Evolutionary conservation across 2,888 invertebrate genomes (phyloP).

Genomic region (Furcula furcula): DNA sequence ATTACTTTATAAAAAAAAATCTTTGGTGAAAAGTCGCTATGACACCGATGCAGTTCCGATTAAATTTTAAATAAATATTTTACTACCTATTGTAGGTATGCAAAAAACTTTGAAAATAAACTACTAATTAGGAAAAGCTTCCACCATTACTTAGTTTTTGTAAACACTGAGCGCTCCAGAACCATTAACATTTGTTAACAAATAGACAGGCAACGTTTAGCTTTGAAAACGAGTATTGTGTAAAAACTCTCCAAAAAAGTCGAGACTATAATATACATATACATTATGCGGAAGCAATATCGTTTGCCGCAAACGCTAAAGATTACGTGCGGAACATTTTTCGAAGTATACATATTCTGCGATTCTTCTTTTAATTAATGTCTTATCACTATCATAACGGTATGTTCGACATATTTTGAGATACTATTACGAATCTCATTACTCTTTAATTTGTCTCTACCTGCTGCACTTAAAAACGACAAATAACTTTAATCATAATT

Average conservation of each 20-base stretch:
- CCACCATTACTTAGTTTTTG: conserved; percentile 40
- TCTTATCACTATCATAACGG: too few relatives aligned
- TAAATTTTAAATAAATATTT: conserved; percentile 1
- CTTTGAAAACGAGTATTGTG: conserved; percentile 18
- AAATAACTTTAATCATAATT: too few relatives aligned
- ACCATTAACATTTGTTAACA: conserved; percentile 42
- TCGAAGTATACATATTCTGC: too few relatives aligned
- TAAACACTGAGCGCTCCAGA: conserved; percentile 34
- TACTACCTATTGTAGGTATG: conserved; percentile 9
- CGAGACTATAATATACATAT: conserved; percentile 16
- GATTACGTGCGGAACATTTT: too few relatives aligned
- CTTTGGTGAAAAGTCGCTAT: background rate
- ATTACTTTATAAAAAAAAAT: too few relatives aligned
- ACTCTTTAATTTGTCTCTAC: too few relatives aligned
- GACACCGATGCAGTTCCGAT: background rate
- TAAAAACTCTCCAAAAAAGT: conserved; percentile 21
- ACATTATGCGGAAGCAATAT: too few relatives aligned
- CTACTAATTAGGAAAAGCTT: conserved; percentile 27
- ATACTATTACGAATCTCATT: too few relatives aligned
- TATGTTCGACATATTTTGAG: too few relatives aligned
- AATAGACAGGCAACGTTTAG: conserved; percentile 31
- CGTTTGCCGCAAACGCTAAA: too few relatives aligned
- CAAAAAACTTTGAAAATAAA: conserved; percentile 14
- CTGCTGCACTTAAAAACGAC: too few relatives aligned
- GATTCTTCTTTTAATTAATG: too few relatives aligned